Conservation (phyloP, 2,113 vertebrate genomes). For the Tragelaphus buxtoni region DNA sequence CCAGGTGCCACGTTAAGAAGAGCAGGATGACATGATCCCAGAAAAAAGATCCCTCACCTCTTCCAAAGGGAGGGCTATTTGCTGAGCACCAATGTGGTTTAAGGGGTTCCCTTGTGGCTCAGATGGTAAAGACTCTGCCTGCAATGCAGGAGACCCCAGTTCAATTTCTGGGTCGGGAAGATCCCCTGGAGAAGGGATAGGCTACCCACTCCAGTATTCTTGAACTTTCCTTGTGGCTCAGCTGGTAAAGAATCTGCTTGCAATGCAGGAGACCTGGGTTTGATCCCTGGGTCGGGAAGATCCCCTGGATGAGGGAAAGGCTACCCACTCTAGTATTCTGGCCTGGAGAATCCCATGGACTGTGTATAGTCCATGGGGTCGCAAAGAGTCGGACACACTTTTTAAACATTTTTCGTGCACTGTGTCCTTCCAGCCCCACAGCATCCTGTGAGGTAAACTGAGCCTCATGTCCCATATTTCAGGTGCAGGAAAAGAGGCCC, state of each 20-base stretch:
- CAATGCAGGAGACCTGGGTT: too few relatives aligned
- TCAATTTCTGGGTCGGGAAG: neutral
- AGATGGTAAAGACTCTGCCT: neutral
- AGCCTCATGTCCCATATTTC: neutral
- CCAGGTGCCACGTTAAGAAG: neutral
- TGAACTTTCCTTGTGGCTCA: too few relatives aligned
- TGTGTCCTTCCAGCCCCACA: neutral
- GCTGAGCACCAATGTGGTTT: accelerated
- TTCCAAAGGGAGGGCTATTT: neutral
- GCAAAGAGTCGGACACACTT: neutral
- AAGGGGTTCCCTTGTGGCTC: neutral
- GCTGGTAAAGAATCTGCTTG: too few relatives aligned
- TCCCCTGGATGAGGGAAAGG: too few relatives aligned
- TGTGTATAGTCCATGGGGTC: neutral
- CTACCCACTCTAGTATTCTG: too few relatives aligned
- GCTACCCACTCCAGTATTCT: neutral
- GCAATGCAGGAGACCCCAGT: accelerated
- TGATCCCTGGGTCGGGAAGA: too few relatives aligned
- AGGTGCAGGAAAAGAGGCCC: neutral
- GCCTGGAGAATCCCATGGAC: neutral
- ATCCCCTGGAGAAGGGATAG: neutral
- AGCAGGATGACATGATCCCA: accelerated
- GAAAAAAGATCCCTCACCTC: too few relatives aligned
- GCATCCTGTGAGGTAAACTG: neutral
- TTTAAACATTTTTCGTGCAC: accelerated